Evolutionary conservation across 2,113 vertebrate species (phyloP), one percentile per base, ranked within the genome.

Genomic region (human (Homo sapiens)): DNA sequence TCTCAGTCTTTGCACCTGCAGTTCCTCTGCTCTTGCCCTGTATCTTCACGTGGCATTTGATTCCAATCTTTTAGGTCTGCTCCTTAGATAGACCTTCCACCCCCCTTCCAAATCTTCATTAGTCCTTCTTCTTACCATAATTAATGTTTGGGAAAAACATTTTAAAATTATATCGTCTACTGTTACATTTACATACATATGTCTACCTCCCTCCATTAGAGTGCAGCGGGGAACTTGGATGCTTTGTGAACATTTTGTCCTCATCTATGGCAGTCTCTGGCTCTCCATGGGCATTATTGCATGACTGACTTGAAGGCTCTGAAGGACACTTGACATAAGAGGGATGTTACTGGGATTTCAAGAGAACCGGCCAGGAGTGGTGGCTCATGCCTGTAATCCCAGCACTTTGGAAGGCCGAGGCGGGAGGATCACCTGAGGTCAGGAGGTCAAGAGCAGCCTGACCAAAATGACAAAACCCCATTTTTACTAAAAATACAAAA

Each of bases 341-440:
- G 52, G 35, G 22, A 48, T 1, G 4, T 18, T 12, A 48, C n/a
- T 18, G 45, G 9, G 2, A 76, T 17, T 27, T 59, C 9, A 48
- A 55, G 23, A 7, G 5, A 38, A 8, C 14, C 0, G 0, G 12
- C 61, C 5, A 5, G 27, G 27, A 30, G 27, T 30, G 61, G 27
- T 64, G 61, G 12, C 2, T 64, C 12, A 64, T 13, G 5, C 61
- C 12, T 64, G 27, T 5, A 30, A 64, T 30, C 61, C 61, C 5
- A 13, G 12, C 2, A 30, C 27, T 30, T 64, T 64, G 61, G 61
- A 25, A 64, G 61, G 61, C 27, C 5, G 5, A 30, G 12, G 2
- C 2, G 2, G 27, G 27, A 64, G 61, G 30, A 64, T 64, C 61
- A 64, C 12, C 61, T 64, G 61, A 30, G 27, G 27, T 64, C 61